Base-by-base conservation (phyloP, 1,140 invertebrate genomes). In the Mamestra configurata region DNA sequence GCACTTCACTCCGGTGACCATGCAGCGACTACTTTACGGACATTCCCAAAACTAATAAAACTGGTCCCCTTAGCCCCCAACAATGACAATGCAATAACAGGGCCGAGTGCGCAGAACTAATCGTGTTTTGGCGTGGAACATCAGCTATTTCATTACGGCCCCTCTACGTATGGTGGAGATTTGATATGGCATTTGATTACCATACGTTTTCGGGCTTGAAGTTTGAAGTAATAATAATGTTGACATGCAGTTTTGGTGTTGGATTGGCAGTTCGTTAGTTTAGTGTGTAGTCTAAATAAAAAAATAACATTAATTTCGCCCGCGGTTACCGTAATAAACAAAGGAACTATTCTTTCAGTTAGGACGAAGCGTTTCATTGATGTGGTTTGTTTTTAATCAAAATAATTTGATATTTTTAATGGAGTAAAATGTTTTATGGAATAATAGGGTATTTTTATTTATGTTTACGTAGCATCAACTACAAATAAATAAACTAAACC, bases 51-150 rank as follows among this genome's bases (percentile, higher is more conserved):
- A 22, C 55, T 59, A 76, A 76, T 76, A 76, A 61, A 61, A 76
- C 31, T 18, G 37, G 37, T 59, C n/a, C 55, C 40, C 20, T 15
- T 49, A 53, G 4, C 55, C 76, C 66, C 66, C 18, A 59, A 43
- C 80, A 68, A 68, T 78, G 76, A 77, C 80, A 73, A 37, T 4
- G 66, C 73, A 59, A 72, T 66, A 70, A 59, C 55, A 46, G 37
- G 53, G 4, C 77, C 86, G 82, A 88, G 84, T 87, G 86, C 55
- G 86, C 84, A 80, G 61, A 83, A 76, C 85, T 68, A 86, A 86
- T 88, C 78, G 53, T 81, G 73, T 76, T 76, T 76, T 70, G 78
- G 82, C 83, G 83, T 80, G 72, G 78, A 82, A 79, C 61, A 82
- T 82, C 81, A 59, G 76, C 82, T 84, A 86, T 88, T 86, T 88